Base-by-base conservation (phyloP, 2,888 invertebrate species). In the Synanthedon andrenaeformis region DNA sequence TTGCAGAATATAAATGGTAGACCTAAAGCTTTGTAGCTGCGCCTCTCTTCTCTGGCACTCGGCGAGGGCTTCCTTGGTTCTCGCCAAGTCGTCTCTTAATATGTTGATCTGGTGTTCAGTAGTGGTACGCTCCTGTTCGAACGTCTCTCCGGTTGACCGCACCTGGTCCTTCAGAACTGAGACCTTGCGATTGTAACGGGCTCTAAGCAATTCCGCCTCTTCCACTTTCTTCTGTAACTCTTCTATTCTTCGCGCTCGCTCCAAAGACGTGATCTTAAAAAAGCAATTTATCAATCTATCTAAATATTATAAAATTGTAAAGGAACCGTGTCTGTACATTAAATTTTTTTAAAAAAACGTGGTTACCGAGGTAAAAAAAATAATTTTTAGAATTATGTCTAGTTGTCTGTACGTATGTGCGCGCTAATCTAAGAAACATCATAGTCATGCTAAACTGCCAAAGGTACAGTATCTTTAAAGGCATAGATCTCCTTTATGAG, bases 231-330 rank as follows among this genome's bases (percentile, higher is more conserved):
- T 93, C 61, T 95, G 94, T 3, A 96, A 82, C 57, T 96, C 95
- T 69, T 96, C 95, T 53, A 95, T 90, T 80, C 94, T 95, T 28
- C 95, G 89, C 1, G 94, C 94, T 41, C 94, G 89, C 74, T 96
- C 96, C 63, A 96, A 71, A 1, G 95, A 92, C 14, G 94, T 92
- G 65, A 95, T 94, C 95, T 95, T 35, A n/a, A 45, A 45, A 45
- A 13, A 45, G 2, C 13, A 42, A 42, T 42, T n/a, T 13, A 42
- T 13, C 11, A 2, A 13, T 42, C 3, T 8, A 11, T 42, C 2
- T 4, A 11, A 3, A 13, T 45, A 45, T 45, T 0, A 45, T 13
- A 4, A 45, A 45, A 45, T 23, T 5, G 23, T 23, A 23, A 23
- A 23, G 23, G 23, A 23, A 23, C 5, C 4, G 23, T 23, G 19